Evolutionary conservation across 2,888 invertebrate species (phyloP).

Genomic region (Hypsopygia costalis): DNA sequence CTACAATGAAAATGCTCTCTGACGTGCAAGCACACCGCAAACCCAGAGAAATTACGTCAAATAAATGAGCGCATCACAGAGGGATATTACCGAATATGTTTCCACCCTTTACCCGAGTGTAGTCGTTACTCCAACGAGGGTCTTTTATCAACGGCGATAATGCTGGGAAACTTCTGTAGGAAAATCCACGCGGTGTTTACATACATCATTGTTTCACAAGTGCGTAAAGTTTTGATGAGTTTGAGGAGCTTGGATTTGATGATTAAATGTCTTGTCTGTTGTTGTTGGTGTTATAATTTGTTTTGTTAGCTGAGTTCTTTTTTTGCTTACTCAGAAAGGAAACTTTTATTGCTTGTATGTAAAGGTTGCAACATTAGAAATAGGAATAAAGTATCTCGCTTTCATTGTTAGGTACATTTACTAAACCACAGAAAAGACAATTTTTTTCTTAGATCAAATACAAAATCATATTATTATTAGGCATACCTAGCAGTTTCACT

Average conservation of each 20-base stretch:
- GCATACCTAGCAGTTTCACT: too few species aligned
- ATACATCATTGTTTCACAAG: conserved; percentile 9
- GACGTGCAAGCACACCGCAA: conserved; percentile 17
- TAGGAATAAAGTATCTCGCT: too few species aligned
- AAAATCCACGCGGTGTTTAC: conserved; percentile 11
- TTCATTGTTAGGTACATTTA: too few species aligned
- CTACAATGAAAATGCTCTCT: neutral
- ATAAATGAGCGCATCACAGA: conserved; percentile 48
- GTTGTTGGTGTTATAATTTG: too few species aligned
- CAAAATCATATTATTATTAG: too few species aligned
- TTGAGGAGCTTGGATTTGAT: neutral
- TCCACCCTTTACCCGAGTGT: conserved; percentile 35
- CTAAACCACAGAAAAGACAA: too few species aligned
- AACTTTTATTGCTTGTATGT: too few species aligned
- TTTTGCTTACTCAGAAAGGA: too few species aligned
- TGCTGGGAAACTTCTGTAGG: conserved; percentile 39
- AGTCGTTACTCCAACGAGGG: conserved; percentile 42
- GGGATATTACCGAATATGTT: conserved; percentile 49
- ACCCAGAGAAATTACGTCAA: conserved; percentile 49
- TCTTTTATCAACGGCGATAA: conserved; percentile 44
- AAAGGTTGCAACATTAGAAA: too few species aligned
- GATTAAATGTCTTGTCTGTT: neutral
- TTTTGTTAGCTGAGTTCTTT: too few species aligned
- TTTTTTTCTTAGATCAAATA: too few species aligned
- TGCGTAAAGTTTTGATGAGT: conserved; percentile 4